Evolutionary conservation across 2,113 vertebrate species (phyloP).

Genomic region (Chlorocebus sabaeus): DNA sequence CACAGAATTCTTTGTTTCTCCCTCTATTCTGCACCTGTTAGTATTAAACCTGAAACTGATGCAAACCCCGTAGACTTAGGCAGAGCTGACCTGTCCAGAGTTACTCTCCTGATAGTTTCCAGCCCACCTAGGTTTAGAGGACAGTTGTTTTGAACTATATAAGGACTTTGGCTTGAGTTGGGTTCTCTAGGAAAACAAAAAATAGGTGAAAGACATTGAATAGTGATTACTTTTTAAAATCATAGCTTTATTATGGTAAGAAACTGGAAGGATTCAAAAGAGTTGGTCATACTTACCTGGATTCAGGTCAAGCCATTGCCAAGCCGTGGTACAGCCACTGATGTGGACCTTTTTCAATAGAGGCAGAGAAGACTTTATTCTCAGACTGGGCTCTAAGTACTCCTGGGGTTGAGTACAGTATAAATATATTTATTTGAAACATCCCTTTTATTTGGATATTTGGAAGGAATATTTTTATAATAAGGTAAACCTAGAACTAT

Average conservation of each 20-base stretch:
- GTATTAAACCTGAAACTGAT: slow-evolving; percentile 23
- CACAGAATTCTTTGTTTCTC: slow-evolving; percentile 49
- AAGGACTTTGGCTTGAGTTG: not conserved
- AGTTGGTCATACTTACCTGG: not conserved
- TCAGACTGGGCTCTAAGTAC: not conserved
- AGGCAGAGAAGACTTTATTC: not conserved
- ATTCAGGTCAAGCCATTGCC: too few species aligned
- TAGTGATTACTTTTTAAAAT: not conserved
- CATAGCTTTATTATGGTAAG: not conserved
- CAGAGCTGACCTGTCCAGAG: not conserved
- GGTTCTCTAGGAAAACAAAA: slow-evolving; percentile 33
- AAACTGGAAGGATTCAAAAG: not conserved
- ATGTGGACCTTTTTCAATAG: not conserved
- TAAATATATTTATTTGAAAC: not conserved
- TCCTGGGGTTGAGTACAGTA: not conserved
- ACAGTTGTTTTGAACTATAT: slow-evolving; percentile 8
- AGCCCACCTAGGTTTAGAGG: not conserved
- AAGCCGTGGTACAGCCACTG: fast-evolving
- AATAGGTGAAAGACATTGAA: not conserved
- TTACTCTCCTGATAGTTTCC: not conserved
- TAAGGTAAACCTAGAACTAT: not conserved
- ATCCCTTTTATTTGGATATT: slow-evolving; percentile 24
- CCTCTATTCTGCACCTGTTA: not conserved
- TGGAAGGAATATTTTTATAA: slow-evolving; percentile 12
- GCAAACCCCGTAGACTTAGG: not conserved